Percentiles rank a stretch among this genome's conserved stretches.
Conservation (phyloP, 2,888 invertebrate species). For the Molorchus minor region DNA sequence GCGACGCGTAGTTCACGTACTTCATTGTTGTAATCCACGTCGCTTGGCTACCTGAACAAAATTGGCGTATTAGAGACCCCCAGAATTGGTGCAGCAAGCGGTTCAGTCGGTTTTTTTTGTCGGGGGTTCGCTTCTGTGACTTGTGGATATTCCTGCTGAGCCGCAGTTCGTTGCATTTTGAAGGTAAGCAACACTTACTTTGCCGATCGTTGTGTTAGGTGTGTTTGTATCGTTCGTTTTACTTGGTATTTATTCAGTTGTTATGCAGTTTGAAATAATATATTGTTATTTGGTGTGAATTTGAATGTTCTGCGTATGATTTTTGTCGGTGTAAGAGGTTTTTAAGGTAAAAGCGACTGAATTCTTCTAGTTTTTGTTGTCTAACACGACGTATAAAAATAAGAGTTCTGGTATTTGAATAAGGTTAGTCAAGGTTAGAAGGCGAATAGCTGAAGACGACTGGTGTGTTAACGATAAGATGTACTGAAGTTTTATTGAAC, state of each 20-base stretch:
- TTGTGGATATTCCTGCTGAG: conserved; percentile 19
- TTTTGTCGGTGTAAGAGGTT: too few relatives aligned
- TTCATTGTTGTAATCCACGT: conserved; percentile 7
- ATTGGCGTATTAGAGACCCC: not conserved
- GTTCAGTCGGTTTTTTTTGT: not conserved
- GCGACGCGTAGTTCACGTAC: conserved; percentile 26
- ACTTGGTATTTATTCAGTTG: conserved; percentile 13
- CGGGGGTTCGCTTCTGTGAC: conserved; percentile 23
- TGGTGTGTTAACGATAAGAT: too few relatives aligned
- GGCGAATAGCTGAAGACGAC: too few relatives aligned
- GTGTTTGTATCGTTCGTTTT: conserved; percentile 31
- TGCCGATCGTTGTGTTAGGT: conserved; percentile 25
- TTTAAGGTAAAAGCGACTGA: too few relatives aligned
- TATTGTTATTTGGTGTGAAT: conserved; percentile 12
- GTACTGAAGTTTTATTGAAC: too few relatives aligned
- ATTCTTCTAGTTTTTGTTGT: too few relatives aligned
- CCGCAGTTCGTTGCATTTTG: conserved; percentile 23
- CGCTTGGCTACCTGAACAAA: conserved; percentile 12
- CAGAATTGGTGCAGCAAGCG: not conserved
- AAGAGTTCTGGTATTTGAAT: too few relatives aligned
- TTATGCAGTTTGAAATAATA: too few relatives aligned
- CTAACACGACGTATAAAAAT: too few relatives aligned
- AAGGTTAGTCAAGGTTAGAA: too few relatives aligned
- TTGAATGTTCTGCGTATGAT: too few relatives aligned
- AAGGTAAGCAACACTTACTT: conserved; percentile 38